phyloP scores from a whole-genome alignment of 1,140 invertebrate species.

The Aphis gossypii region DNA sequence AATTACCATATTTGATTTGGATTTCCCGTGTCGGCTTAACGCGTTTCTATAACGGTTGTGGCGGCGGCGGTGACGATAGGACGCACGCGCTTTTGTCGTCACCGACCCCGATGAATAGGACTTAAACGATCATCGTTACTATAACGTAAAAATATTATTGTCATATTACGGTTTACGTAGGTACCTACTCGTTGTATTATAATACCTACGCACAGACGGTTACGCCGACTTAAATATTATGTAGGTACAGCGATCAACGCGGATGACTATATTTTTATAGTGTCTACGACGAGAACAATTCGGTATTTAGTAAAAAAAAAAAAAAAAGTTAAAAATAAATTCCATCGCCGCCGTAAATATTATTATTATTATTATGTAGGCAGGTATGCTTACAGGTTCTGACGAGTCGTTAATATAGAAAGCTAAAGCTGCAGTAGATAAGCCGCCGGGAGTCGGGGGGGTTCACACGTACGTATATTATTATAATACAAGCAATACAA shows the following conservation, averaged over 20 bases:
- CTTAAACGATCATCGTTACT: neutral
- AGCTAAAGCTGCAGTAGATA: neutral
- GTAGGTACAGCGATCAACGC: no score
- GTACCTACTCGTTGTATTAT: neutral
- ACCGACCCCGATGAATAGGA: neutral
- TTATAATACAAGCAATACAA: neutral
- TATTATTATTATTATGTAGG: neutral
- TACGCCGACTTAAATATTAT: neutral
- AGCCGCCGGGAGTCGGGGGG: neutral
- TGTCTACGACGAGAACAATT: neutral
- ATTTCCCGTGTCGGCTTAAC: neutral
- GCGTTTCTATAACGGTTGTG: no score
- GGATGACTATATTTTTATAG: no score
- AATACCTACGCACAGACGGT: neutral
- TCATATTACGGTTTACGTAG: neutral
- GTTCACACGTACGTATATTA: neutral
- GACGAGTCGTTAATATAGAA: neutral
- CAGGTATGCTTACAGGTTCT: neutral
- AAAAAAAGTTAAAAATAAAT: neutral
- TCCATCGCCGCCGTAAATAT: no score
- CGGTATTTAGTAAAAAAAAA: neutral
- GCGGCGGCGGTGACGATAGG: neutral
- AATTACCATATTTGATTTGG: constrained; percentile 14
- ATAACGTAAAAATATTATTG: no score
- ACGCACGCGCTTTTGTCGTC: neutral